These are phyloP conservation scores for Pogonocherus hispidulus DNA, from an alignment of 2,888 invertebrate species.

Conservation along the genomic window DNA sequence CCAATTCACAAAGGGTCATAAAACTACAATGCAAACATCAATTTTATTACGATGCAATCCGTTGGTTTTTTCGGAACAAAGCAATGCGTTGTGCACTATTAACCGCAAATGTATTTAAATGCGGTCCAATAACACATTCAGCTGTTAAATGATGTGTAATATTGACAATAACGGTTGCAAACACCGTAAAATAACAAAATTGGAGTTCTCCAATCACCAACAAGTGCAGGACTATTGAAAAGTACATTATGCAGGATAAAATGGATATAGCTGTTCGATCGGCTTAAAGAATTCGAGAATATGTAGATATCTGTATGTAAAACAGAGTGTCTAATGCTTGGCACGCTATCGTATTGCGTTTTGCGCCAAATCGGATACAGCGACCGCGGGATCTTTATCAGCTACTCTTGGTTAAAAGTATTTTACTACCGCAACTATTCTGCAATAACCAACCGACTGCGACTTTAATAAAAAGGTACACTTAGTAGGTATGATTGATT, in stretches of 20 bases:
- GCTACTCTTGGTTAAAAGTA: too few relatives aligned
- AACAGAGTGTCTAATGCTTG: background rate
- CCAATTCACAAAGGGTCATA: background rate
- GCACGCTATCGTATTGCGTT: too few relatives aligned
- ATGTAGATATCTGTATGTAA: background rate
- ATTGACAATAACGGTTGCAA: conserved; percentile 51
- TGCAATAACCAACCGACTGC: too few relatives aligned
- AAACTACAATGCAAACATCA: background rate
- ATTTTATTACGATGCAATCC: conserved; percentile 4
- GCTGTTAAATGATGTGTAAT: conserved; percentile 50
- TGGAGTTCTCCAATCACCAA: conserved; percentile 9
- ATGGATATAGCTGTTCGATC: background rate
- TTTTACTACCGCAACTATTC: too few relatives aligned
- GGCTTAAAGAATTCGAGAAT: background rate
- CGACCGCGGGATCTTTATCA: too few relatives aligned
- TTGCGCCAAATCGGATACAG: background rate
- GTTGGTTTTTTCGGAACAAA: background rate
- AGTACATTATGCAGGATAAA: background rate
- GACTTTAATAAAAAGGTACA: too few relatives aligned
- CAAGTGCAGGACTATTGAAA: background rate
- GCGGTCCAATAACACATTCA: conserved; percentile 41
- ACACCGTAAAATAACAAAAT: conserved; percentile 42
- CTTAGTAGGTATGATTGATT: too few relatives aligned
- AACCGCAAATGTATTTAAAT: conserved; percentile 43
- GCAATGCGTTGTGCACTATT: conserved; percentile 14